phyloP scores from a whole-genome alignment of 2,888 invertebrate species.

The Altica lythri region DNA sequence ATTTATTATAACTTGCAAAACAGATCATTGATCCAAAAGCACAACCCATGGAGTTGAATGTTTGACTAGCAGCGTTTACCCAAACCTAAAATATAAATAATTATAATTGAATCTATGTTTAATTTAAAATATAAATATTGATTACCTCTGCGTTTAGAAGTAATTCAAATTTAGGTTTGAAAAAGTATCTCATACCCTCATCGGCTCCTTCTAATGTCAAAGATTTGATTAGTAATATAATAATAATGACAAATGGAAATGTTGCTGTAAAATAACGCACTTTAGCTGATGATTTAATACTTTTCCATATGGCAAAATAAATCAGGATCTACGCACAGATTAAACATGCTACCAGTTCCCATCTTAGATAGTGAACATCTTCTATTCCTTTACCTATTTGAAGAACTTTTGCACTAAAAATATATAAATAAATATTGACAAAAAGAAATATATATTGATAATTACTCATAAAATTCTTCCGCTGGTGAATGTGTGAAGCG shows the following conservation, averaged over 20 bases:
- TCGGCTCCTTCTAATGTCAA: constrained; percentile 87
- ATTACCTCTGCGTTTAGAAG: constrained; percentile 80
- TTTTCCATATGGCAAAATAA: constrained; percentile 96
- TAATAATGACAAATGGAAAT: constrained; percentile 85
- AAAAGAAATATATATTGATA: too few relatives aligned
- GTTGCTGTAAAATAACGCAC: constrained; percentile 93
- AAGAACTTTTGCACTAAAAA: constrained; percentile 81
- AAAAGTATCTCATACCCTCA: constrained; percentile 83
- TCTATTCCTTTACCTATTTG: constrained; percentile 85
- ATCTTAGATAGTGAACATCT: constrained; percentile 77
- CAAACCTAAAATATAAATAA: constrained; percentile 66
- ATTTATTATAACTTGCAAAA: constrained; percentile 88
- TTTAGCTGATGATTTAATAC: constrained; percentile 90
- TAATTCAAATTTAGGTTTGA: constrained; percentile 83
- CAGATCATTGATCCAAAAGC: constrained; percentile 85
- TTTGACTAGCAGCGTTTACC: constrained; percentile 80
- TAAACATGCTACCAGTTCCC: constrained; percentile 88
- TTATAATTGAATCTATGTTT: neutral
- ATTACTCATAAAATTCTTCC: constrained; percentile 91
- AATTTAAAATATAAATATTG: too few relatives aligned
- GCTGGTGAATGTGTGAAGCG: constrained; percentile 80
- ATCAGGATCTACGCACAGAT: constrained; percentile 92
- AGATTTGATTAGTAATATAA: constrained; percentile 86
- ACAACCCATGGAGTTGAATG: constrained; percentile 92
- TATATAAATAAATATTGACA: too few relatives aligned